Evolutionary conservation across 2,888 invertebrate species (phyloP).

Genomic region (Unio delphinus): DNA sequence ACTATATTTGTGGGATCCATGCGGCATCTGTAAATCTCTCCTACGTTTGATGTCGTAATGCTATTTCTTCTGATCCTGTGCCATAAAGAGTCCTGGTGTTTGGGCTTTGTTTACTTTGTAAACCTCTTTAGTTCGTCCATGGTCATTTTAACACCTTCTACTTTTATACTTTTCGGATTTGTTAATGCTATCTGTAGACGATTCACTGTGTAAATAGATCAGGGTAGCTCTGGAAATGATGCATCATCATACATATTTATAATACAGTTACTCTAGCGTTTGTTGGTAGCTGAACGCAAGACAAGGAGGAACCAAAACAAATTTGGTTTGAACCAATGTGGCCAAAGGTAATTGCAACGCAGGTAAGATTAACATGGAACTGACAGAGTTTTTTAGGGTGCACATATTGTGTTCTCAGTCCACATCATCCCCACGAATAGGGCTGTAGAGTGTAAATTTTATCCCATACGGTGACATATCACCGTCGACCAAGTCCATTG

Average conservation of each 20-base stretch:
- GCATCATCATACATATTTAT: neutral
- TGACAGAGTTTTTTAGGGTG: neutral
- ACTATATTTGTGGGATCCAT: neutral
- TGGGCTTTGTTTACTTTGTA: conserved; percentile 1
- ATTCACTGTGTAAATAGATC: neutral
- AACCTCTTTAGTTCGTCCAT: neutral
- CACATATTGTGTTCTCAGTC: neutral
- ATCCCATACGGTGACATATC: neutral
- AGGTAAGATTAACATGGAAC: neutral
- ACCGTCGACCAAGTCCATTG: neutral
- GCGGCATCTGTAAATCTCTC: conserved; percentile 1
- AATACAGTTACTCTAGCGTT: neutral
- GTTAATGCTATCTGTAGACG: neutral
- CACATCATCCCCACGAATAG: neutral
- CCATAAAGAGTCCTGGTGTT: neutral
- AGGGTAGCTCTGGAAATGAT: neutral
- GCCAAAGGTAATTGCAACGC: neutral
- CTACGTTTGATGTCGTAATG: neutral
- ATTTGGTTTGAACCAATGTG: neutral
- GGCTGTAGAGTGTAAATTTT: conserved; percentile 1
- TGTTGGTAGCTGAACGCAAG: conserved; percentile 2
- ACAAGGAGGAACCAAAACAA: neutral
- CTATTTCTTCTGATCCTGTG: neutral
- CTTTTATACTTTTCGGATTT: neutral
- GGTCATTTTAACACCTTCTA: neutral